Evolutionary conservation across 1,140 invertebrate genomes (phyloP), one percentile per base, ranked within the genome.

Genomic region (Ceratina calcarata): DNA sequence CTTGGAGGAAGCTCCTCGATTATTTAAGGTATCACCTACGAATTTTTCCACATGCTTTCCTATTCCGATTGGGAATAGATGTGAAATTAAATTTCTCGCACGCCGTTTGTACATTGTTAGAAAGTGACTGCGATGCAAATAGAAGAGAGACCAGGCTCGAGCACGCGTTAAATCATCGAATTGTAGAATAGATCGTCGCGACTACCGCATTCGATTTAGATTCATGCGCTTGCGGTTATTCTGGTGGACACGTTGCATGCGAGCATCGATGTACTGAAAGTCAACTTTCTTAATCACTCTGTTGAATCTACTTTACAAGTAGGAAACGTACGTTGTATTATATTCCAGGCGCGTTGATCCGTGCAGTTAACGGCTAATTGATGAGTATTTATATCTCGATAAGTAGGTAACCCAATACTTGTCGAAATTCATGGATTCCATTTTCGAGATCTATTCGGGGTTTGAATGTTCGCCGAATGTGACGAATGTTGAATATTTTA

Each of bases 121-220:
- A 82, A 84, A 74, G 60, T 24, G 53, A 4, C 4, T 8, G 22
- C 22, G 20, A 70, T 83, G 57, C 55, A 61, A 51, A 81, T 82
- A 60, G 12, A 20, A 18, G 27, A 53, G 13, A 57, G 66, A 64
- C 57, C 13, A 24, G 37, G 16, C 24, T 15, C n/a, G 58, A 15
- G 22, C 49, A 32, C 51, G 27, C 60, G 75, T 66, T 67, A 51
- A 78, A 70, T 70, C 10, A 53, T 62, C 49, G 18, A 12, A 70
- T 6, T 15, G 18, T 32, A 65, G 15, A 51, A 78, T 32, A 22
- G 16, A 57, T 57, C 15, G 45, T 77, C 45, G 53, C 27, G 20
- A 13, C 22, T 27, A 61, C 8, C 16, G 7, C 15, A 57, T 60
- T 83, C 27, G 51, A 67, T 81, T 77, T 67, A 32, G 73, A 55